Conservation (phyloP, 2,113 vertebrate genomes). For the Muscicapa adusta region DNA sequence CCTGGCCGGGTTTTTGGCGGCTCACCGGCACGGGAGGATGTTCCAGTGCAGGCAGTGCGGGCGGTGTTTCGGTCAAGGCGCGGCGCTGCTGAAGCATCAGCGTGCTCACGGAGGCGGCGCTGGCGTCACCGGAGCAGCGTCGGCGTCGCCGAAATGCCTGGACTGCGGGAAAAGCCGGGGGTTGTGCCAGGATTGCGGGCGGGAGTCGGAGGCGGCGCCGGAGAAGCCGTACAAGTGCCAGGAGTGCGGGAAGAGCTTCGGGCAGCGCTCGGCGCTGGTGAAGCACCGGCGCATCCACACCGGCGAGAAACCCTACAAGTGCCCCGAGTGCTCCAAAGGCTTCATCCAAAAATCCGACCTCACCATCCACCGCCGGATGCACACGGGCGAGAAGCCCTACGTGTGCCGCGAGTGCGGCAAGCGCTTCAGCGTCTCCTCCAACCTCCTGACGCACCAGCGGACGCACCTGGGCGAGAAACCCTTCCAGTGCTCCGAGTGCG, state of each 20-base stretch:
- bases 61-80: neutral
- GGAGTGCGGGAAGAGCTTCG: neutral
- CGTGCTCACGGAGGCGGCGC: accelerated
- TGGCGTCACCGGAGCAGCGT: accelerated
- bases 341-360: neutral
- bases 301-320: neutral
- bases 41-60: neutral
- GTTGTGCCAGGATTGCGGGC: slow-evolving; percentile 49
- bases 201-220: too few relatives aligned
- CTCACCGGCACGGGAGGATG: neutral
- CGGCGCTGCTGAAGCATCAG: neutral
- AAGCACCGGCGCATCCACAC: neutral
- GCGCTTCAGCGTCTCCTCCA: too few relatives aligned
- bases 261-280: neutral
- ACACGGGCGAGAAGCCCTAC: too few relatives aligned
- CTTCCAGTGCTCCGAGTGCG: neutral
- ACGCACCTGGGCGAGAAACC: slow-evolving; percentile 8
- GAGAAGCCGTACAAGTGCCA: neutral
- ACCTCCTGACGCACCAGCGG: too few relatives aligned
- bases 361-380: neutral
- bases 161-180: neutral
- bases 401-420: too few relatives aligned
- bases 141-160: neutral
- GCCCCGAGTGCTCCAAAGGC: neutral
- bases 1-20: neutral